Evolutionary conservation across 2,113 vertebrate species (phyloP), one percentile per base, ranked within the genome.

Genomic region (Aspidoscelis tigris): DNA sequence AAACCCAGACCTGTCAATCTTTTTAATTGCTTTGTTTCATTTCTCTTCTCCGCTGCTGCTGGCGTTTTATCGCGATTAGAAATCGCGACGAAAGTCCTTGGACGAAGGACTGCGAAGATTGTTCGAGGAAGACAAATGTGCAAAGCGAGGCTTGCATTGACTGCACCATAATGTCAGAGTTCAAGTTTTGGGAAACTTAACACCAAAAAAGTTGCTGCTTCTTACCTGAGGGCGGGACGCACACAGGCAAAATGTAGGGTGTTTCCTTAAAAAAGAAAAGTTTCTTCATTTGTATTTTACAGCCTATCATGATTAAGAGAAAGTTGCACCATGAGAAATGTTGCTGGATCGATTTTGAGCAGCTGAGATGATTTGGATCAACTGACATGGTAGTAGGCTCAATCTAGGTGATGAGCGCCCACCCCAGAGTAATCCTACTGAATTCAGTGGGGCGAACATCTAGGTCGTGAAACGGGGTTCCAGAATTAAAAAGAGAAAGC

Each of bases 1-100:
- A 98, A 97, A 96, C 97, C 93, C 97, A 96, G 97, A 98, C 97
- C 97, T 99, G 98, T 99, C 98, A 99, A 99, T 99, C 98, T 97
- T 97, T 97, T 97, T 96, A 97, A 97, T 97, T 97, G 97, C 97
- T 97, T 97, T 97, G 95, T 97, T 96, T 96, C 91, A 90, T 92
- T 92, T 92, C 88, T 89, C 83, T 87, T 91, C 92, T 89, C 91
- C 24, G 97, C 88, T 87, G 94, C 94, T 90, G 78, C 89, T 91
- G 93, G 88, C 81, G 94, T 89, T 91, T 90, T 84, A 41, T 91
- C 92, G 84, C 85, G 94, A 93, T 93, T 94, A 95, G 96, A 96
- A 95, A 96, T 94, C 95, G 93, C 95, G 95, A 96, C 95, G 95
- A 95, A 96, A 94, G 91, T 89, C 39, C 94, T 96, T 61, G 94